Evolutionary conservation across 1,140 invertebrate genomes (phyloP), one percentile per base, ranked within the genome.

Genomic region (Limonius californicus): DNA sequence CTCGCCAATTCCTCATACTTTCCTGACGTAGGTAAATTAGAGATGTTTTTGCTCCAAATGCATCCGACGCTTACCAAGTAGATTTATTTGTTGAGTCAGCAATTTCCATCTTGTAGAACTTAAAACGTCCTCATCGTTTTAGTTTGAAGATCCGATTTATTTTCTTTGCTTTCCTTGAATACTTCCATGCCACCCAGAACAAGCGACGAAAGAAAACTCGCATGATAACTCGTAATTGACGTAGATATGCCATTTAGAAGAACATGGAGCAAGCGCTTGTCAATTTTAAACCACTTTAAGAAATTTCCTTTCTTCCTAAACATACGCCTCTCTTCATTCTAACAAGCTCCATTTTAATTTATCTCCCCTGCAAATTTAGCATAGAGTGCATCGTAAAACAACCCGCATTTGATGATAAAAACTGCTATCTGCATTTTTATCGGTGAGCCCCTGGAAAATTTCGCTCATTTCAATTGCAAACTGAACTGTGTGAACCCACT

Each of bases 11-110:
- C 55, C 39, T 61, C 54, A 59, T 58, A 45, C 42, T 39, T 66
- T 60, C 23, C 43, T 50, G 42, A 57, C 43, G 54, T 57, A 62
- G 32, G 54, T 53, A 62, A 57, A 62, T 62, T 62, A 57, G 61
- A 50, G 20, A 21, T 50, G 45, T 50, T 50, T 50, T 50, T 50
- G 16, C 14, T 50, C 20, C 45, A 50, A 50, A 50, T 50, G 45
- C 45, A 50, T 50, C 45, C 35, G 20, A 50, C 45, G 16, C 20
- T 50, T 50, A 50, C 20, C 14, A 50, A 50, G 20, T 50, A 19
- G 45, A 50, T 50, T 50, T 50, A 50, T 50, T 50, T 50, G 45
- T 50, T 21, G 45, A 50, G 16, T 50, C 45, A 21, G 45, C 45
- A 50, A n/a, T 50, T 50, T 50, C 45, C 16, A 50, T 50, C 16